A percentile compares a stretch with the other conserved stretches of the same genome.
phyloP scores from a whole-genome alignment of 2,888 invertebrate species.

The Syrista parreyssii region DNA sequence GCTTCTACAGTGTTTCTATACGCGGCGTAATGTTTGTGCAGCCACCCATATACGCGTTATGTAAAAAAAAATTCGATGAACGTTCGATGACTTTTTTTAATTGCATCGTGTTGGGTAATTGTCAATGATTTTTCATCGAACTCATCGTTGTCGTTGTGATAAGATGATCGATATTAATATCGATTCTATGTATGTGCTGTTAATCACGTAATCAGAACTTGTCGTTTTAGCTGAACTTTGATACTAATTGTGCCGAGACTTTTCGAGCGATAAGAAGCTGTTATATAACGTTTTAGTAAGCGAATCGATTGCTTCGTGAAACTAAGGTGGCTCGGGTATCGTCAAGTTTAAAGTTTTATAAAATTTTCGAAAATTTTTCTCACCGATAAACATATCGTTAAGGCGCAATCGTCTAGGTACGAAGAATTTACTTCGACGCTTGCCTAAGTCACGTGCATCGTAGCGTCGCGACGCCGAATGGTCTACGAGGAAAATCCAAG shows the following conservation, averaged over 20 bases:
- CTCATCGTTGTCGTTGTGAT: neutral
- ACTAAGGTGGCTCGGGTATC: neutral
- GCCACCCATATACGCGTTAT: neutral
- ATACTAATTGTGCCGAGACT: constrained; percentile 39
- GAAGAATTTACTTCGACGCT: neutral
- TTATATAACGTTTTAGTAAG: neutral
- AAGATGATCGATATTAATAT: neutral
- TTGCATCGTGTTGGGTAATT: neutral
- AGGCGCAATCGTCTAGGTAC: neutral
- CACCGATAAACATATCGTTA: neutral
- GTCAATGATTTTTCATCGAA: neutral
- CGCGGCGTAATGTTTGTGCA: neutral
- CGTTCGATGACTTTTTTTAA: neutral
- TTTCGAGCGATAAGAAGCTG: constrained; percentile 24
- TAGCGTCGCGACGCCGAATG: neutral
- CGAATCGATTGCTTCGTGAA: neutral
- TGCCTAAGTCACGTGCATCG: neutral
- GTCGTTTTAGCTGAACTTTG: constrained; percentile 38
- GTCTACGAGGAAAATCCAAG: neutral
- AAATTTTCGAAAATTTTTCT: neutral
- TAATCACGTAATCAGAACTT: constrained; percentile 43
- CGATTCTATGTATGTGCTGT: constrained; percentile 32
- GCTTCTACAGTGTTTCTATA: neutral
- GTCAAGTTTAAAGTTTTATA: neutral
- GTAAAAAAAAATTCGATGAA: neutral